phyloP scores from a whole-genome alignment of 2,888 invertebrate species.

The Drosophila lutescens region DNA sequence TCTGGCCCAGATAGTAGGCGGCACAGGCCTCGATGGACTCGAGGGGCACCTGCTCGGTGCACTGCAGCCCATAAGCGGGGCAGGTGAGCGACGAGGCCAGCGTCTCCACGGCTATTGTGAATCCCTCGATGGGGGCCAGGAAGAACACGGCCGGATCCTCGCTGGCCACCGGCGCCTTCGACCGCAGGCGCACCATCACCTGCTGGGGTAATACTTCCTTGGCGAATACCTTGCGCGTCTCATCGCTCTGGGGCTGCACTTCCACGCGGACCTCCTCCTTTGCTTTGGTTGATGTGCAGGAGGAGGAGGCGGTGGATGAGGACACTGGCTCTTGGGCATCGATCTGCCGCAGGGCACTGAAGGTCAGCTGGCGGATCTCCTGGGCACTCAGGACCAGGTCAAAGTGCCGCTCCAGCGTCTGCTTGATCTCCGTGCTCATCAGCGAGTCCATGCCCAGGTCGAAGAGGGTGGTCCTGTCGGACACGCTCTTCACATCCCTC shows the following conservation, averaged over 20 bases:
- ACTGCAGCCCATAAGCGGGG: slow-evolving; percentile 95
- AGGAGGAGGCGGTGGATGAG: slow-evolving; percentile 1
- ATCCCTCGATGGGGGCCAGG: slow-evolving; percentile 95
- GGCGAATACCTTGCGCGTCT: slow-evolving; percentile 86
- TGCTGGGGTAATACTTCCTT: slow-evolving; percentile 91
- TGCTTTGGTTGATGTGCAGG: neutral
- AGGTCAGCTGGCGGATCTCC: slow-evolving; percentile 94
- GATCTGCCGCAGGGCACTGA: slow-evolving; percentile 88
- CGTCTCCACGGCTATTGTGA: slow-evolving; percentile 88
- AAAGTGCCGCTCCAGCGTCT: slow-evolving; percentile 95
- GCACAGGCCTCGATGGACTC: slow-evolving; percentile 90
- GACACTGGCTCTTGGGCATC: slow-evolving; percentile 60
- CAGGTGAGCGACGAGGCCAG: slow-evolving; percentile 90
- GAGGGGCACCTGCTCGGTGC: slow-evolving; percentile 91
- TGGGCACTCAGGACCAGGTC: slow-evolving; percentile 95
- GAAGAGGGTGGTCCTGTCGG: slow-evolving; percentile 91
- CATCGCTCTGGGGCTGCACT: slow-evolving; percentile 80
- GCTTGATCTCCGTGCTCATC: slow-evolving; percentile 99
- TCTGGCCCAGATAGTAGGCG: slow-evolving; percentile 89
- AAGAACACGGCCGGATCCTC: slow-evolving; percentile 87
- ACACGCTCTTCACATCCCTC: slow-evolving; percentile 92
- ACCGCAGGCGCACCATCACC: slow-evolving; percentile 88
- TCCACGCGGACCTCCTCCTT: slow-evolving; percentile 17
- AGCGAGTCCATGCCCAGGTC: slow-evolving; percentile 99
- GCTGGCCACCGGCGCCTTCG: slow-evolving; percentile 81